phyloP scores from a whole-genome alignment of 2,888 invertebrate genomes.

The Hyalella azteca region DNA sequence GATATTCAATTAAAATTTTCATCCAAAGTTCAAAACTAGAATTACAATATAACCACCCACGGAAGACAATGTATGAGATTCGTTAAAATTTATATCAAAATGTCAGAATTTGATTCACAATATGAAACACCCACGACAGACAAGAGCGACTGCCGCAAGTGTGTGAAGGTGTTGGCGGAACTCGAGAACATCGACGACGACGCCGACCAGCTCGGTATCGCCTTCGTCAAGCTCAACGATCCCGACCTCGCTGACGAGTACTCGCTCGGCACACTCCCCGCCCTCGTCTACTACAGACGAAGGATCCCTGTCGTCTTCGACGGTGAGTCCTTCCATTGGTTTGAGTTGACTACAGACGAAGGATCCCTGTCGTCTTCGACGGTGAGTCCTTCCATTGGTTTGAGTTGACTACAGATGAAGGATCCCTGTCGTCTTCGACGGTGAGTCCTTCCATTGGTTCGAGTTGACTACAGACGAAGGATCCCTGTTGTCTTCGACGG shows the following conservation, averaged over 20 bases:
- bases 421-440: constrained; percentile 92
- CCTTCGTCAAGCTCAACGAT: constrained; percentile 93
- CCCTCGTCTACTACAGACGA: constrained; percentile 90
- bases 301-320: constrained; percentile 94
- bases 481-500: constrained; percentile 94
- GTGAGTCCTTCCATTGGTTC: too few relatives aligned
- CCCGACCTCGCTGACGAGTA: constrained; percentile 90
- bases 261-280: constrained; percentile 85
- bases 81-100: too few relatives aligned
- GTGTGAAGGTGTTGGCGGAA: constrained; percentile 86
- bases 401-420: constrained; percentile 94
- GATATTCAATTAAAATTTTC: too few relatives aligned
- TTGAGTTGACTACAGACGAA: constrained; percentile 93
- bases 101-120: too few relatives aligned
- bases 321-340: constrained; percentile 74
- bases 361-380: constrained; percentile 93
- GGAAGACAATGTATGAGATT: too few relatives aligned
- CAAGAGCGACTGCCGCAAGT: constrained; percentile 90
- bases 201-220: constrained; percentile 90
- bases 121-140: too few relatives aligned
- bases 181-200: constrained; percentile 94
- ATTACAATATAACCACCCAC: too few relatives aligned
- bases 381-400: constrained; percentile 74
- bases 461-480: constrained; percentile 93
- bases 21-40: too few relatives aligned